These are phyloP conservation scores for Zaprionus gabonicus DNA, from an alignment of 1,140 invertebrate species.

Conservation along the genomic window DNA sequence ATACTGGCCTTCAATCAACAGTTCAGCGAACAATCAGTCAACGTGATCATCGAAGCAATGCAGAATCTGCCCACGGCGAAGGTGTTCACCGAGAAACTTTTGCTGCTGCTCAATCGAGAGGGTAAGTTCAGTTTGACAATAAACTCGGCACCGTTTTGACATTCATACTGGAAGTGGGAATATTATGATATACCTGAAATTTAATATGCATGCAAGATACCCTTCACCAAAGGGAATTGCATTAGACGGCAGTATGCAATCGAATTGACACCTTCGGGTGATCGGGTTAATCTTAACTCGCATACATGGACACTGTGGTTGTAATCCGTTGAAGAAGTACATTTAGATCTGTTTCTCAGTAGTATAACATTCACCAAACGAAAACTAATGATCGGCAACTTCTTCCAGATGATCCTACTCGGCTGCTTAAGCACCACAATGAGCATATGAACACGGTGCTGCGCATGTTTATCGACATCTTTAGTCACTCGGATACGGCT, in stretches of 20 bases:
- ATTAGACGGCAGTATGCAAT: too few species aligned
- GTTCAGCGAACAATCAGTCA: conserved; percentile 88
- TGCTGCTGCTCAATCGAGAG: conserved; percentile 94
- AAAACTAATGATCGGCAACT: neutral
- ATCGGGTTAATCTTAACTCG: too few species aligned
- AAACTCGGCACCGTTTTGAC: too few species aligned
- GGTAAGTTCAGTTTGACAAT: conserved; percentile 86
- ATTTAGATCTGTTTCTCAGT: too few species aligned
- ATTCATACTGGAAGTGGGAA: too few species aligned
- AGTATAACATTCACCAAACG: too few species aligned
- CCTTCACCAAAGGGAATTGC: too few species aligned
- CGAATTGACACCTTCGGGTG: too few species aligned
- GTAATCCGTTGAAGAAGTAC: neutral
- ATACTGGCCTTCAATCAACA: conserved; percentile 95
- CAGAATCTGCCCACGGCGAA: conserved; percentile 90
- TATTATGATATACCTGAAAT: too few species aligned
- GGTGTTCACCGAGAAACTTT: conserved; percentile 94
- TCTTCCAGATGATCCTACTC: conserved; percentile 92
- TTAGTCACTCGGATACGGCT: conserved; percentile 90
- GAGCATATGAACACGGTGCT: conserved; percentile 92
- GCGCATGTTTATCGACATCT: conserved; percentile 94
- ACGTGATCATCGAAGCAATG: conserved; percentile 91
- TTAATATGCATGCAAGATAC: too few species aligned
- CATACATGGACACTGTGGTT: too few species aligned
- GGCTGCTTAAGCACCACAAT: conserved; percentile 92